Percentiles rank a stretch among this genome's conserved stretches.
Conservation (phyloP, 2,113 vertebrate species). For the Equus quagga region DNA sequence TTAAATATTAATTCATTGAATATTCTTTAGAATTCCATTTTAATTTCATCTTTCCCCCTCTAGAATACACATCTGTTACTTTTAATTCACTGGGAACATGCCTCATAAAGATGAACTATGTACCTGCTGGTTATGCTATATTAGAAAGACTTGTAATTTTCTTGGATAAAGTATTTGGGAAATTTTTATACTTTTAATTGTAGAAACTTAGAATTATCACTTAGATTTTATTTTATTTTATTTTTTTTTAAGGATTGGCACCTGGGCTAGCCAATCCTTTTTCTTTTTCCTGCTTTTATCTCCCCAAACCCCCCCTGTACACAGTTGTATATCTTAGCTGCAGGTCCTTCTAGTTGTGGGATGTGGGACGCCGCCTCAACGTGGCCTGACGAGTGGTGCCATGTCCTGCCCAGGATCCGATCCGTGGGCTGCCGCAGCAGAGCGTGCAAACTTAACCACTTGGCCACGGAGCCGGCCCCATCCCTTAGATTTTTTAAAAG, state of each 20-base stretch:
- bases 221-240: neutral
- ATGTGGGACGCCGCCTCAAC: too few relatives aligned
- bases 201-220: constrained; percentile 76
- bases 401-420: too few relatives aligned
- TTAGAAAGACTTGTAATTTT: constrained; percentile 73
- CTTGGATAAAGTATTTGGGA: constrained; percentile 57
- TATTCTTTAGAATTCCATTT: constrained; percentile 4
- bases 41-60: neutral
- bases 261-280: too few relatives aligned
- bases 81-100: constrained; percentile 66
- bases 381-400: too few relatives aligned
- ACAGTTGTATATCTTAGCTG: too few relatives aligned
- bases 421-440: too few relatives aligned
- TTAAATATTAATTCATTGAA: neutral
- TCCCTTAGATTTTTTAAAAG: constrained; percentile 43
- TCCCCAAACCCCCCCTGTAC: too few relatives aligned
- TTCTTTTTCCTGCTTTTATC: too few relatives aligned
- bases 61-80: constrained; percentile 47
- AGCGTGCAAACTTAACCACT: too few relatives aligned
- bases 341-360: too few relatives aligned
- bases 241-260: too few relatives aligned
- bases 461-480: too few relatives aligned
- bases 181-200: constrained; percentile 73
- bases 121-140: constrained; percentile 62
- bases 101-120: constrained; percentile 61